Evolutionary conservation across 2,888 invertebrate species (phyloP), one percentile per base, ranked within the genome.

Genomic region (Archaeoteleia sp.): DNA sequence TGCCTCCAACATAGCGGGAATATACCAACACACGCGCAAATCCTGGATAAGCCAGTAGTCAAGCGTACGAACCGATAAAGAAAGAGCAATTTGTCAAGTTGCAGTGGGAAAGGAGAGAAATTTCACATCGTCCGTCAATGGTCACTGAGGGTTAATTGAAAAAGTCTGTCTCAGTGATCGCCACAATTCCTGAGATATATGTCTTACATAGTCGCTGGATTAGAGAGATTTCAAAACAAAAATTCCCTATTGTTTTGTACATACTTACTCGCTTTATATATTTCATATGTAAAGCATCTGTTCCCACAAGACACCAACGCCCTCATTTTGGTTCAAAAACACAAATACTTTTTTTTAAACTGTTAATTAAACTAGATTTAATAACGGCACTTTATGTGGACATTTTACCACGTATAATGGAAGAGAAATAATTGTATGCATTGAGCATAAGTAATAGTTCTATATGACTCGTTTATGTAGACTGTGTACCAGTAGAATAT

Each of bases 111-210:
- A 75, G 73, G 71, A 74, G 65, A 74, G 72, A 67, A 74, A 74
- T 75, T 73, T 68, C 71, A 57, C 62, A 71, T 70, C 73, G 75
- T 75, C 71, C 72, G 71, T 76, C 75, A 76, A 74, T 70, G 70
- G 68, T 67, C 72, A 63, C 68, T 48, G 58, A 67, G 70, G 72
- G 73, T 76, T 76, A 78, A 78, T 78, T 77, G 75, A 76, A 77
- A 72, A 71, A 73, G 70, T 48, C 68, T 70, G 53, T 66, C 57
- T 9, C 29, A 39, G 49, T 54, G 49, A 67, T 61, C 60, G 57
- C 67, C 55, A 58, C 53, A 37, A 53, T 57, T 62, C 39, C 43
- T 53, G 43, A 62, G 43, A 67, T 62, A 62, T 67, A 62, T 62
- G 53, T 62, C 62, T 67, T 62, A 48, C 46, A 57, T 53, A 37